Conservation (phyloP, 2,113 vertebrate species). For the Amia ocellicauda region DNA sequence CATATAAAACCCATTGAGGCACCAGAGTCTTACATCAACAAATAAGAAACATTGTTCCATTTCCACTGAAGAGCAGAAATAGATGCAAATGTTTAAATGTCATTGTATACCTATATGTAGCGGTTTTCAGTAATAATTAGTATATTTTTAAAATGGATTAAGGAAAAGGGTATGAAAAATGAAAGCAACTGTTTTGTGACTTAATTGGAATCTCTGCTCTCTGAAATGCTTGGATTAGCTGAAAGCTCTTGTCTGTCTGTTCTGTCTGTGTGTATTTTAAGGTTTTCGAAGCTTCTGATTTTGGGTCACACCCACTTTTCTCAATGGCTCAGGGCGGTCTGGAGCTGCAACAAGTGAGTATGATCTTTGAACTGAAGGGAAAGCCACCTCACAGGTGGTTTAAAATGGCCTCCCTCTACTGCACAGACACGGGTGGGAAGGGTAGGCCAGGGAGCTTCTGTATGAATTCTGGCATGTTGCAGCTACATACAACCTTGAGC, state of each 20-base stretch:
- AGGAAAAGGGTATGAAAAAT: too few species aligned
- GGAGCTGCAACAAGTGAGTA: slow-evolving; percentile 62
- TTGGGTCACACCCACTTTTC: slow-evolving; percentile 59
- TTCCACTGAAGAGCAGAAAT: too few species aligned
- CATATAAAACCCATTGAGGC: too few species aligned
- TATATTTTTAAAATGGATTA: too few species aligned
- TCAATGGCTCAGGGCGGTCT: slow-evolving; percentile 59
- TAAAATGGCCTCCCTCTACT: neutral
- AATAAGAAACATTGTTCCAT: too few species aligned
- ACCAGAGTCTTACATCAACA: too few species aligned
- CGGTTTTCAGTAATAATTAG: too few species aligned
- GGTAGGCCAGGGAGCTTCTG: neutral
- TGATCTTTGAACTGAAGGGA: neutral
- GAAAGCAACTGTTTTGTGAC: too few species aligned
- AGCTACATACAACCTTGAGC: slow-evolving; percentile 33
- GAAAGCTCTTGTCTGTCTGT: slow-evolving; percentile 13
- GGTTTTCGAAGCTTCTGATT: slow-evolving; percentile 61
- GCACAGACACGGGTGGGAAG: neutral
- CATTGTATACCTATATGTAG: too few species aligned
- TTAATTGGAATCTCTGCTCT: neutral
- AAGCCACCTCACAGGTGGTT: neutral
- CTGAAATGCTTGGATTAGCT: neutral
- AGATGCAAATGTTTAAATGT: too few species aligned
- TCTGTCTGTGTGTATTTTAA: slow-evolving; percentile 29
- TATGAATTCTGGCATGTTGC: slow-evolving; percentile 30